Evolutionary conservation across 2,797 vertebrate genomes (phyloP), one percentile per base, ranked within the genome.

Genomic region (Diplodus puntazzo): DNA sequence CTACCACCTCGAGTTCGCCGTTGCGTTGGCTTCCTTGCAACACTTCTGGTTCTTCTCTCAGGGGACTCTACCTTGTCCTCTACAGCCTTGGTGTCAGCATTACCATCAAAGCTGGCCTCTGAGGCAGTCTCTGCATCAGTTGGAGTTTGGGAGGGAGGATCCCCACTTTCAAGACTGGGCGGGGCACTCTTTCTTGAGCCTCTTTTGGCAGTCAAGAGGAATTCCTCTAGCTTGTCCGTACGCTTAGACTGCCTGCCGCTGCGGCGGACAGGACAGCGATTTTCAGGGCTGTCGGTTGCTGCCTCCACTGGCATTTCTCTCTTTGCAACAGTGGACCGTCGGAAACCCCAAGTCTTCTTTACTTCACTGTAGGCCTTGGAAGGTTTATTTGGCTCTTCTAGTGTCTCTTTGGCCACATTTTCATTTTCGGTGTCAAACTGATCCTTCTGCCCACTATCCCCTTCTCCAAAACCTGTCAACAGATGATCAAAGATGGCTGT

Each of bases 201-300:
- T 71, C 98, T 95, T 66, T 99, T 97, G 11, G 98, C 95, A 0
- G 97, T 98, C 4, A 96, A 97, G 13, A 99, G 96, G 83, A 99
- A 99, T 86, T 99, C 98, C 61, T 99, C 98, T 7, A 98, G 96
- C 57, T 98, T 95, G 90, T 99, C 98, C 0, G 98, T 99, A 5
- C 98, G 96, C 70, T 99, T 99, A 0, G 98, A 95, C 89, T 99
- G 98, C 43, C 98, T 91, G 1, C 98, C 98, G 0, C 98, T 99
- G 27, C 98, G 97, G 2, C 98, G 95, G 3, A 99, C 95, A 7
- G 97, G 96, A 1, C 92, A 93, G 52, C 95, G 95, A 1, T 88
- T 95, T 23, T 97, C 97, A 48, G 93, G 93, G n/a, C 87, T 85
- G 69, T 97, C 97, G 0, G 82, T 68, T 11, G 83, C 84, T 4